Base-by-base conservation (phyloP, 2,888 invertebrate genomes). In the Laothoe populi region DNA sequence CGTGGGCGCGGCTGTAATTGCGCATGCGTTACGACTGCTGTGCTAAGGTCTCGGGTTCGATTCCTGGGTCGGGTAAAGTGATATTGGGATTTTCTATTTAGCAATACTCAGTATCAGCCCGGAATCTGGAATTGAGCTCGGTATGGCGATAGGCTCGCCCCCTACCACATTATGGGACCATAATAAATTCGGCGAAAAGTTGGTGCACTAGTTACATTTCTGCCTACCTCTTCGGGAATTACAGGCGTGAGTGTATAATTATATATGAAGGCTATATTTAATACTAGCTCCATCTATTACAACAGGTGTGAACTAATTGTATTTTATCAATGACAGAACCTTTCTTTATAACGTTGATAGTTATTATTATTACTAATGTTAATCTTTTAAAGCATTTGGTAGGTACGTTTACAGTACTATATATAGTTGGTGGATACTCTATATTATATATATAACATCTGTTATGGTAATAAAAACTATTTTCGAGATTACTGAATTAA, bases 251-350 rank as follows among this genome's bases (percentile, higher is more conserved):
- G 26, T 2, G 2, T 26, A 16, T 7, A 44, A 19, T 16, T 8
- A 21, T 21, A 35, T 10, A 7, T 44, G 7, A 53, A 53, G 53
- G 35, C 53, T 53, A 35, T 53, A 4, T 31, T 35, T 16, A 2
- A 53, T 19, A 53, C 31, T 53, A 53, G 35, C 53, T 53, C 53
- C 53, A 53, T 53, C 53, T 53, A 19, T 53, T 35, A 3, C 19
- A 19, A 19, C 11, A 19, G 21, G 4, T 2, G 1, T 10, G 19
- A 35, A 53, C 19, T 19, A 35, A 16, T 31, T 53, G 16, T 53
- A 21, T 35, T 4, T 35, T 19, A 31, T 53, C 53, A 35, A 53
- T 53, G 19, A 21, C 5, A 16, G 53, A 53, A 19, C 19, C 35
- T 53, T 11, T 53, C 31, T 1, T 53, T 2, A 4, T 19, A 11